Evolutionary conservation across 2,888 invertebrate genomes (phyloP).

Genomic region (Craniophora ligustri): DNA sequence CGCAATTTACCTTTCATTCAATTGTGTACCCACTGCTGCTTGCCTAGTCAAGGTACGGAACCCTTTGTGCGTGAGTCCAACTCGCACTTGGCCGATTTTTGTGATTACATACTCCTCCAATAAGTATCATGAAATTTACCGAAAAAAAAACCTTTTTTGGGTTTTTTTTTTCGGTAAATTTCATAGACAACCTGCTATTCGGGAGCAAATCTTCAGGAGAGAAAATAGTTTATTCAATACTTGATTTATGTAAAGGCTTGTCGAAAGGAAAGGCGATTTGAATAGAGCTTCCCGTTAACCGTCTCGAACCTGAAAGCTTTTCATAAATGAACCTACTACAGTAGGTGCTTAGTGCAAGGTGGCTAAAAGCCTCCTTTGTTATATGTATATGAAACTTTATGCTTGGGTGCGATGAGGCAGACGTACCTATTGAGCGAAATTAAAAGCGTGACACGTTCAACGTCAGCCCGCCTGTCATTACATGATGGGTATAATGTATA

Average conservation of each 20-base stretch:
- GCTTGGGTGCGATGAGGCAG: slow-evolving; percentile 64
- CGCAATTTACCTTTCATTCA: too few species aligned
- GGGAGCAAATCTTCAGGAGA: slow-evolving; percentile 62
- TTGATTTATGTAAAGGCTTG: slow-evolving; percentile 80
- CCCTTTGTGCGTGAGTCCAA: too few species aligned
- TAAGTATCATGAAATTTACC: too few species aligned
- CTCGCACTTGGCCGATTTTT: too few species aligned
- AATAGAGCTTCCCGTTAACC: slow-evolving; percentile 79
- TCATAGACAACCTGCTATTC: slow-evolving; percentile 32
- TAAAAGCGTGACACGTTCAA: slow-evolving; percentile 54
- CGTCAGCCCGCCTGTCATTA: slow-evolving; percentile 45
- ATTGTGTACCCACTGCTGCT: too few species aligned
- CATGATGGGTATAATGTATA: slow-evolving; percentile 16
- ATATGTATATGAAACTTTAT: slow-evolving; percentile 71
- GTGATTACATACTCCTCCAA: too few species aligned
- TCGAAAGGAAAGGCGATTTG: slow-evolving; percentile 79
- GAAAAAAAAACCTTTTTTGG: too few species aligned
- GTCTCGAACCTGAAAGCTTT: slow-evolving; percentile 84
- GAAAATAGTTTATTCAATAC: slow-evolving; percentile 80
- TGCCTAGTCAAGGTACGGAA: too few species aligned
- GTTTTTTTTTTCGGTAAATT: too few species aligned
- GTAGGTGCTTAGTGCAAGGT: slow-evolving; percentile 74
- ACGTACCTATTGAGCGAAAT: slow-evolving; percentile 60
- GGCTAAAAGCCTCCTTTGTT: slow-evolving; percentile 75
- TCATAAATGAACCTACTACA: slow-evolving; percentile 78